Conservation (phyloP, 2,888 invertebrate genomes). For the Eristalis tenax region DNA sequence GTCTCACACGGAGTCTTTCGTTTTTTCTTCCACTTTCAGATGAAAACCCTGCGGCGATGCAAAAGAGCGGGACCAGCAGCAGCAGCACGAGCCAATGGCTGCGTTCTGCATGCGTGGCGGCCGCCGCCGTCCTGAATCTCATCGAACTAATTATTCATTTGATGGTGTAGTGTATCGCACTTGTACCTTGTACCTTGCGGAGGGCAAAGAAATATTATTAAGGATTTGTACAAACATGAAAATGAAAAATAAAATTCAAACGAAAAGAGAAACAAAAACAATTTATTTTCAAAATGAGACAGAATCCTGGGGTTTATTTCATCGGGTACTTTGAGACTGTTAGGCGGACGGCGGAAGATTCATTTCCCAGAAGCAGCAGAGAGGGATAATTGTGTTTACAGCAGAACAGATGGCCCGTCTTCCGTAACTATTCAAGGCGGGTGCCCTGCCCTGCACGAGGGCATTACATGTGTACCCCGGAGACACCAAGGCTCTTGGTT, state of each 20-base stretch:
- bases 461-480: too few species aligned
- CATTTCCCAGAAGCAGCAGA: too few species aligned
- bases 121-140: slow-evolving; percentile 41
- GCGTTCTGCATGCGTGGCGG: slow-evolving; percentile 29
- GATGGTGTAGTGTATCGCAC: slow-evolving; percentile 37
- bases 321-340: neutral
- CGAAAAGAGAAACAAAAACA: neutral
- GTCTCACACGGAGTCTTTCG: slow-evolving; percentile 55
- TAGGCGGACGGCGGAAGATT: too few species aligned
- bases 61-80: slow-evolving; percentile 84
- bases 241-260: slow-evolving; percentile 23
- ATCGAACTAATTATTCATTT: slow-evolving; percentile 65
- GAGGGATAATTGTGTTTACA: too few species aligned
- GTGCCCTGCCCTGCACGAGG: too few species aligned
- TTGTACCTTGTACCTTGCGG: slow-evolving; percentile 38
- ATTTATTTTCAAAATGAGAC: neutral
- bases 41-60: slow-evolving; percentile 94
- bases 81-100: neutral
- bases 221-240: slow-evolving; percentile 67
- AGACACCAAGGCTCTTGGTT: too few species aligned
- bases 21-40: slow-evolving; percentile 82
- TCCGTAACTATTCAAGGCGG: too few species aligned
- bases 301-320: neutral
- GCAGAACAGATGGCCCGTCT: too few species aligned
- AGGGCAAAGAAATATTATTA: slow-evolving; percentile 32